Evolutionary conservation across 2,113 vertebrate genomes (phyloP).

Genomic region (Psittacula cyanocephala): DNA sequence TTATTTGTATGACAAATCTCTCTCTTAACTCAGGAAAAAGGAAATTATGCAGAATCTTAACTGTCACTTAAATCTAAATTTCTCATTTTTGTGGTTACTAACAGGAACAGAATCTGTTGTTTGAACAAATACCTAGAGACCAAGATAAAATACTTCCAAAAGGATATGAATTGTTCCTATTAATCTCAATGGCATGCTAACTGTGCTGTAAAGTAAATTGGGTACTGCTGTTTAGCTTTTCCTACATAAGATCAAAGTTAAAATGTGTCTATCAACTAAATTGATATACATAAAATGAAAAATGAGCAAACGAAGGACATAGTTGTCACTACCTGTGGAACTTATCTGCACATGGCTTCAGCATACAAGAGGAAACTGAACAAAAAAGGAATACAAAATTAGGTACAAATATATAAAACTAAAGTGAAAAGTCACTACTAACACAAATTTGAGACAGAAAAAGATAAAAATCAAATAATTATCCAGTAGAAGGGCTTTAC

Average conservation of each 20-base stretch:
- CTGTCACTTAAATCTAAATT: constrained; percentile 29
- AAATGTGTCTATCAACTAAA: neutral
- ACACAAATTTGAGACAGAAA: neutral
- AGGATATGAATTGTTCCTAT: neutral
- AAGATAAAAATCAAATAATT: neutral
- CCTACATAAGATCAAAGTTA: neutral
- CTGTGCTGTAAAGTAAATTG: constrained; percentile 11
- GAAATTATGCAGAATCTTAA: constrained; percentile 27
- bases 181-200: constrained; percentile 31
- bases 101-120: neutral
- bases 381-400: neutral
- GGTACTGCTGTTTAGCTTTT: constrained; percentile 26
- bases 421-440: neutral
- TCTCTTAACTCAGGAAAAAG: neutral
- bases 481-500: neutral
- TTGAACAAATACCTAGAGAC: neutral
- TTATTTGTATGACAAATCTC: constrained; percentile 21
- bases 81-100: constrained; percentile 29
- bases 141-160: constrained; percentile 25
- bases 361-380: neutral
- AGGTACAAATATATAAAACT: neutral
- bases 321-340: neutral
- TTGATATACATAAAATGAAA: neutral
- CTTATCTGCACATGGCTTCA: neutral
- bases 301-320: neutral